Evolutionary conservation across 2,888 invertebrate species (phyloP).

Genomic region (Aquatica leii): DNA sequence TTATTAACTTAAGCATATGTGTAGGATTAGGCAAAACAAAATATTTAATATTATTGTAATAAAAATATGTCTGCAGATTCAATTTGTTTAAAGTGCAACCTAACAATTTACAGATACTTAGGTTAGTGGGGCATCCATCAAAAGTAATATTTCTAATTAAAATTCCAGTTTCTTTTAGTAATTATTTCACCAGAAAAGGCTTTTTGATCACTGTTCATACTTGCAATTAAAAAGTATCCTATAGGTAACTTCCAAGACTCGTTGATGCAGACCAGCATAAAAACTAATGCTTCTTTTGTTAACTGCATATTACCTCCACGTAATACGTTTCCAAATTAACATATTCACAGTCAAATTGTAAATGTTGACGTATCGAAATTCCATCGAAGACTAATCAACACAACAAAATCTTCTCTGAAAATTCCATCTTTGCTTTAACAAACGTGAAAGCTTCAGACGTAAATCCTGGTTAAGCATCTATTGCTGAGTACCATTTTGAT

Average conservation of each 20-base stretch:
- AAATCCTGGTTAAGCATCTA: constrained; percentile 51
- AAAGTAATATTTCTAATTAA: constrained; percentile 42
- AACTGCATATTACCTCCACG: constrained; percentile 31
- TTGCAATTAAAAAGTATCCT: constrained; percentile 44
- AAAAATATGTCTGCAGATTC: neutral
- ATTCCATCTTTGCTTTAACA: constrained; percentile 37
- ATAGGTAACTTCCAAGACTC: constrained; percentile 46
- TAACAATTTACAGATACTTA: constrained; percentile 31
- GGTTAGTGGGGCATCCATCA: constrained; percentile 46
- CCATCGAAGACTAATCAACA: constrained; percentile 45
- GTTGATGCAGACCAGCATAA: constrained; percentile 43
- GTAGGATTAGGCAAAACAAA: constrained; percentile 19
- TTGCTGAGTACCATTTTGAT: constrained; percentile 49
- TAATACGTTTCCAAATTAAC: constrained; percentile 45
- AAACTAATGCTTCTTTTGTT: constrained; percentile 45
- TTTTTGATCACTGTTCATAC: constrained; percentile 42
- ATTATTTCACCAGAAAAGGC: constrained; percentile 39
- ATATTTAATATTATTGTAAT: neutral
- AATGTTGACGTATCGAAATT: constrained; percentile 45
- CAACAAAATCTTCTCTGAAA: constrained; percentile 19
- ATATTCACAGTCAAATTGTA: constrained; percentile 51
- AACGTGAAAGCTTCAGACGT: constrained; percentile 42
- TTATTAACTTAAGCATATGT: constrained; percentile 26
- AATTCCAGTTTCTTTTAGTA: constrained; percentile 40
- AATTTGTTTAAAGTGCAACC: constrained; percentile 15